These are phyloP conservation scores for Anguilla marmorata DNA, from an alignment of 2,797 vertebrate species.

Conservation along the genomic window DNA sequence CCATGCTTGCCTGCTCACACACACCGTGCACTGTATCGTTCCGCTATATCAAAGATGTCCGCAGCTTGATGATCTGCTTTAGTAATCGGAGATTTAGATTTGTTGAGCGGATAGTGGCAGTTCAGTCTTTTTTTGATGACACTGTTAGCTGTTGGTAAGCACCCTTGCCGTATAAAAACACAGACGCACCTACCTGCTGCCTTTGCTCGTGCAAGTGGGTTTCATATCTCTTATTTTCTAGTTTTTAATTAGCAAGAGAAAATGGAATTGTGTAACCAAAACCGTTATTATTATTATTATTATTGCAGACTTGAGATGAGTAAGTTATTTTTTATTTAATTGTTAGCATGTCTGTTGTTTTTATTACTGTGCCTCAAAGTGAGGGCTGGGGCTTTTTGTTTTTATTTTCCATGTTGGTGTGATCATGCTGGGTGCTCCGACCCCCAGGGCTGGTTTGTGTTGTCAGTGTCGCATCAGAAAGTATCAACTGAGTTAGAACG, in stretches of 20 bases:
- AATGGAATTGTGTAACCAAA: conserved; percentile 64
- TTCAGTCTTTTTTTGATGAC: conserved; percentile 56
- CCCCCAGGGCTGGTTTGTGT: background rate
- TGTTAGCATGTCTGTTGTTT: conserved; percentile 2
- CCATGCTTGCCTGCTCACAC: background rate
- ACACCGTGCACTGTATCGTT: conserved; percentile 46
- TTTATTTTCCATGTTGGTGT: background rate
- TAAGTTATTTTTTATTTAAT: conserved; percentile 69
- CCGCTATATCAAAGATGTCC: conserved; percentile 67
- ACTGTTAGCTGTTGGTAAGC: conserved; percentile 65
- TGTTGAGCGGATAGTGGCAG: conserved; percentile 63
- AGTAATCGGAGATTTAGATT: conserved; percentile 66
- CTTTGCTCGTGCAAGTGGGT: conserved; percentile 68
- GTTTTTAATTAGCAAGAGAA: conserved; percentile 51
- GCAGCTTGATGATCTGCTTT: conserved; percentile 67
- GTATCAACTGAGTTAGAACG: background rate
- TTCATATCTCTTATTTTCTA: conserved; percentile 70
- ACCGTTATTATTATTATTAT: conserved; percentile 33
- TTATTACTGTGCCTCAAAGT: conserved; percentile 13
- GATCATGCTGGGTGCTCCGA: background rate
- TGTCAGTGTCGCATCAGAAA: background rate
- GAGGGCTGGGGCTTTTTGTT: background rate
- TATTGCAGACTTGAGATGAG: background rate
- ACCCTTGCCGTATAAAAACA: conserved; percentile 63
- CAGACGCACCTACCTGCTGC: conserved; percentile 62